Evolutionary conservation across 2,797 vertebrate genomes (phyloP), one percentile per base, ranked within the genome.

Genomic region (Molossus molossus): DNA sequence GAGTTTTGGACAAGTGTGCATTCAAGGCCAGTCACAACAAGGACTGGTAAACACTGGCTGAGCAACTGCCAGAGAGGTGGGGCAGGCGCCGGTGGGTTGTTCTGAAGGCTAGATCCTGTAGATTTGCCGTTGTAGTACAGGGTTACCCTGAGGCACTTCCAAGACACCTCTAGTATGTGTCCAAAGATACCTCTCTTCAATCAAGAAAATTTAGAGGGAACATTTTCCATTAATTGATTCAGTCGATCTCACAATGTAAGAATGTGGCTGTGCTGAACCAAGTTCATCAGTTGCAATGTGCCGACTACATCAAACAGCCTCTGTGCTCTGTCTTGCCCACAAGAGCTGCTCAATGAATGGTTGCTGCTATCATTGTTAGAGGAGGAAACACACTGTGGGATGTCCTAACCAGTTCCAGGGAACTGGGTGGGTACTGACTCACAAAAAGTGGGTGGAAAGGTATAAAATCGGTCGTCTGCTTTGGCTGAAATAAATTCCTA

Each of bases 281-380:
- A 81, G 20, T 45, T 83, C 48, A 80, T 8, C 72, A 60, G 25
- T n/a, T 92, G 57, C n/a, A 40, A 8, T 82, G n/a, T 27, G 79
- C 37, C 69, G 65, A 9, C 18, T 10, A 0, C 10, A 58, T 92
- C 58, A 92, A 50, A 92, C 92, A 72, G 58, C 21, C 86, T 96
- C 40, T 25, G 58, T 57, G 23, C 55, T 57, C 45, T n/a, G 27
- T 73, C 87, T 27, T 62, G 20, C 69, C 48, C 21, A 25, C 0
- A 9, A 27, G 3, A 23, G 18, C 50, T 81, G 13, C 91, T 93
- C 29, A 57, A 4, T 57, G 40, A 64, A 13, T 6, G 69, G 48
- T 17, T 13, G 8, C 25, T 29, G 48, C 8, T 40, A 4, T 48
- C 48, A 21, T 79, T 88, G 21, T 33, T 23, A 90, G 27, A 25